Evolutionary conservation across 2,797 vertebrate genomes (phyloP), one percentile per base, ranked within the genome.

Genomic region (Percopsis omiscomaycus): DNA sequence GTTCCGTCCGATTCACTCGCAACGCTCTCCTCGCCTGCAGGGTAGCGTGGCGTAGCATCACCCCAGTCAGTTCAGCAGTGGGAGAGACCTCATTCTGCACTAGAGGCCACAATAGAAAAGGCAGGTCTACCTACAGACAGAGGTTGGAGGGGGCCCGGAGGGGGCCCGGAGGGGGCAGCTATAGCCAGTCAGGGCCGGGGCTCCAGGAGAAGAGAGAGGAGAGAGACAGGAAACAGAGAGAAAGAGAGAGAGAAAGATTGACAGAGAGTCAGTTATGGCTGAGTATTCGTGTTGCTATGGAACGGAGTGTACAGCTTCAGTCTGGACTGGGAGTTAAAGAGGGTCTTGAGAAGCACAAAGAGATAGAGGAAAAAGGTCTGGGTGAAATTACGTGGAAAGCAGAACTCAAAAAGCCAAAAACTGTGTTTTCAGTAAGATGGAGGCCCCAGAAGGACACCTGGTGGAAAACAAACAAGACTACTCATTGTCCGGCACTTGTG

Each of bases 371-470:
- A 37, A 42, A 65, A 15, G 46, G 48, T 51, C 8, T 1, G 29
- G 54, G 10, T 1, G 0, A 9, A 46, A 27, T 22, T 22, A 22
- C 22, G 22, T 22, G 22, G 22, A 22, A 22, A 22, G 22, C 22
- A 22, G 22, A 22, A 22, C 22, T 22, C 22, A 22, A 22, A 22
- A 22, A 22, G 22, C 1, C 1, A 22, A 22, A 22, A 22, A 22
- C 2, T 37, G 9, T 37, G 58, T 61, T 55, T 71, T 78, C 42
- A 53, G 52, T 57, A 53, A 61, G 70, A 55, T 51, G 54, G 60
- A 75, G 55, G 52, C 58, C 58, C 61, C 55, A 32, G 60, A 63
- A 50, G 71, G 49, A 83, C 69, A 73, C 82, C 87, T 88, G 74
- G 22, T 84, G 37, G 16, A 28, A 55, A 59, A 74, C 14, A 69